Evolutionary conservation across 2,888 invertebrate species (phyloP).

Genomic region (Tinea semifulvella): DNA sequence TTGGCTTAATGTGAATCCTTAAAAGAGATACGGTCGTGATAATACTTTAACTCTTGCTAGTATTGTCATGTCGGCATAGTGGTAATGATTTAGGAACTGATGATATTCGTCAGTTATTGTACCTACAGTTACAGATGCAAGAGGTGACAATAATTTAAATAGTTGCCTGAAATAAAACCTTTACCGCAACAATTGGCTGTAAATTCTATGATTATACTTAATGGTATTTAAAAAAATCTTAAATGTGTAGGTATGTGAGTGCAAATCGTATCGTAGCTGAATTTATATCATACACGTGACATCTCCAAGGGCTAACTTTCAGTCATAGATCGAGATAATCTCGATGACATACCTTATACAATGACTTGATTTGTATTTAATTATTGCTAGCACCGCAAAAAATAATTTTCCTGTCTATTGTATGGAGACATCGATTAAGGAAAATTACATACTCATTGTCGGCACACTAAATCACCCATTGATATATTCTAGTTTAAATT

Average conservation of each 20-base stretch:
- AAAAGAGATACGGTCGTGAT: too few species aligned
- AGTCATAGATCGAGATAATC: slow-evolving; percentile 12
- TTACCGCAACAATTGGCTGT: too few species aligned
- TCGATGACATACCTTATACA: slow-evolving; percentile 4
- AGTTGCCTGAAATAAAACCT: too few species aligned
- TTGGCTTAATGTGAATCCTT: too few species aligned
- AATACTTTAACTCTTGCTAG: too few species aligned
- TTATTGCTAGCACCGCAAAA: slow-evolving; percentile 11
- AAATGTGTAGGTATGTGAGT: too few species aligned
- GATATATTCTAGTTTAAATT: not conserved
- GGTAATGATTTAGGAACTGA: not conserved
- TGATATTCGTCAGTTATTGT: not conserved
- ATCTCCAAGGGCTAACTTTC: not conserved
- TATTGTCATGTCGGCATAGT: too few species aligned
- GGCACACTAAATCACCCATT: slow-evolving; percentile 11
- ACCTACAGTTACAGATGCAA: too few species aligned
- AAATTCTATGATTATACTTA: too few species aligned
- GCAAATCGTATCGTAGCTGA: too few species aligned
- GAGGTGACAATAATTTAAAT: too few species aligned
- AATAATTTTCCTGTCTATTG: slow-evolving; percentile 31
- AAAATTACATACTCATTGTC: slow-evolving; percentile 24
- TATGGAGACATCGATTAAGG: slow-evolving; percentile 20
- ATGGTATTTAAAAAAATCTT: too few species aligned
- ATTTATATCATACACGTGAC: slow-evolving; percentile 4
- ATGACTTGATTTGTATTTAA: slow-evolving; percentile 14